phyloP scores from a whole-genome alignment of 1,140 invertebrate species.

The Bicyclus anynana region DNA sequence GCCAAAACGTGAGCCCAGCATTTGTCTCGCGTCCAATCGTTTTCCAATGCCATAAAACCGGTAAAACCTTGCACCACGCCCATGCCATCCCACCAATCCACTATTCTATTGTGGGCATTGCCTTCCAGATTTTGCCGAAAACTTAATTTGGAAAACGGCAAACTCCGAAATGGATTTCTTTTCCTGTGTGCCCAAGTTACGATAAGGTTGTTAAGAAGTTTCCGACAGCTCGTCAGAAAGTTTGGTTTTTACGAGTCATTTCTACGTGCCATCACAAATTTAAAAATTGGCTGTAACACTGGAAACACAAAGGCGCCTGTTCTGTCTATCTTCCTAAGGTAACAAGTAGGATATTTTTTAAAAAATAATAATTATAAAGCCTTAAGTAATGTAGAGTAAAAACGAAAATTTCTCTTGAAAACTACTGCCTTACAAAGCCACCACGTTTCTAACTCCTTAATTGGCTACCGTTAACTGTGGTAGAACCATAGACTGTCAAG shows the following conservation, averaged over 20 bases:
- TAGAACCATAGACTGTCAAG: too few species aligned
- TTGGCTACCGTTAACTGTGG: too few species aligned
- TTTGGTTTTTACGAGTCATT: not conserved
- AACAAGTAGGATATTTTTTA: too few species aligned
- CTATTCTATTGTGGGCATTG: conserved; percentile 8
- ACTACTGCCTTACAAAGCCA: too few species aligned
- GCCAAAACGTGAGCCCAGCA: conserved; percentile 10
- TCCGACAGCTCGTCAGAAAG: not conserved
- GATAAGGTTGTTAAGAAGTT: not conserved
- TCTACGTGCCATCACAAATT: not conserved
- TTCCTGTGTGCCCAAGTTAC: not conserved
- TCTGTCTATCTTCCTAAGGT: too few species aligned
- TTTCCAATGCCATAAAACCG: conserved; percentile 42
- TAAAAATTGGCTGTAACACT: too few species aligned
- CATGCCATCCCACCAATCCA: conserved; percentile 9
- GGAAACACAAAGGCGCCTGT: too few species aligned
- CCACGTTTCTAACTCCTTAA: too few species aligned
- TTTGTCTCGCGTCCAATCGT: conserved; percentile 33
- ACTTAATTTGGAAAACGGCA: not conserved
- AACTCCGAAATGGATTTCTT: conserved; percentile 20
- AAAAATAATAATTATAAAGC: too few species aligned
- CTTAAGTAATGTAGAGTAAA: too few species aligned
- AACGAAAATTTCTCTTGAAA: too few species aligned
- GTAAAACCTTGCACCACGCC: conserved; percentile 15
- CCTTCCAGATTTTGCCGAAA: conserved; percentile 18